phyloP scores from a whole-genome alignment of 2,797 vertebrate species.

The Hemitrygon akajei region DNA sequence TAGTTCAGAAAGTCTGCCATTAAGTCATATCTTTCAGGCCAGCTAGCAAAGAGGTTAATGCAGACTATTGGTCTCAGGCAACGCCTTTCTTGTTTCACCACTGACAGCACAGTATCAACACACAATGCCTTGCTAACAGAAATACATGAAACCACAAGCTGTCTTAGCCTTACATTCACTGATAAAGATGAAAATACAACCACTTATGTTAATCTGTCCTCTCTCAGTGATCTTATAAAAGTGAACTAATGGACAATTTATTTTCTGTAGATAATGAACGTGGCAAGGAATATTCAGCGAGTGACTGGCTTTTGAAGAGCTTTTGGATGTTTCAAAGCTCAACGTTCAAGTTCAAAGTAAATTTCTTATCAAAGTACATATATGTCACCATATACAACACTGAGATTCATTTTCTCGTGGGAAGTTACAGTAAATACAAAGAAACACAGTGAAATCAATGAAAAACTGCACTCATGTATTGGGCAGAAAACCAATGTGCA shows the following conservation, averaged over 20 bases:
- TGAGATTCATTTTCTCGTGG: no score
- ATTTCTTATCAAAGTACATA: no score
- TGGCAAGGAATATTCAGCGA: neutral
- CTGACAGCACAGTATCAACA: neutral
- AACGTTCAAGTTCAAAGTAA: no score
- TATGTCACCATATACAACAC: no score
- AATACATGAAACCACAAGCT: neutral
- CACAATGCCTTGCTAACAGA: neutral
- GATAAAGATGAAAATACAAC: neutral
- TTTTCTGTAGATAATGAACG: neutral
- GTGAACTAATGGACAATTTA: neutral
- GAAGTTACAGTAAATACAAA: no score
- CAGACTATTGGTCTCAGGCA: neutral
- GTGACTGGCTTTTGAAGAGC: neutral
- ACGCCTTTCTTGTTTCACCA: neutral
- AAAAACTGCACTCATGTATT: no score
- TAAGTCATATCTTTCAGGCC: constrained; percentile 11
- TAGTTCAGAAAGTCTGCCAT: neutral
- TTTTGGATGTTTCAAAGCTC: neutral
- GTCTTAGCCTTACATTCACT: neutral
- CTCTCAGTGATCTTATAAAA: neutral
- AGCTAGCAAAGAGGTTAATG: neutral
- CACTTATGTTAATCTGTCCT: neutral
- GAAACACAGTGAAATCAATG: no score
- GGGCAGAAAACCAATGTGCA: no score